These are phyloP conservation scores for Rhyacichthys aspro DNA, from an alignment of 2,797 vertebrate species.

Conservation along the genomic window DNA sequence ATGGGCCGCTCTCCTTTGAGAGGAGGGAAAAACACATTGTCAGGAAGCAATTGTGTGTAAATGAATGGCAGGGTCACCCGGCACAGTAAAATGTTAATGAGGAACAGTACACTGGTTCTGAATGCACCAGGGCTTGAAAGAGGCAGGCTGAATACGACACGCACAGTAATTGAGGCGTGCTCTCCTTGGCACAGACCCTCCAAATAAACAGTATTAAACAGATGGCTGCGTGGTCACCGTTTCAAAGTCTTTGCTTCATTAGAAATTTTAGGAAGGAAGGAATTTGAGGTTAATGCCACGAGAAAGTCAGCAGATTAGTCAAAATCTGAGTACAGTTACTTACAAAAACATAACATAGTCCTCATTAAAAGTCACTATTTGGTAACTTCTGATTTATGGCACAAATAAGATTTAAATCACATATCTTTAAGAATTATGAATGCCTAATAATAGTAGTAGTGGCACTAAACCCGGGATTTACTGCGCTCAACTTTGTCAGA, in stretches of 20 bases:
- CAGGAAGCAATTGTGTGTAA: constrained; percentile 79
- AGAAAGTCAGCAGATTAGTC: too few species aligned
- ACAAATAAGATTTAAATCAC: too few species aligned
- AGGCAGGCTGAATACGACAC: constrained; percentile 38
- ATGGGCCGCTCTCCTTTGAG: constrained; percentile 64
- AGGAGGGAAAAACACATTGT: constrained; percentile 67
- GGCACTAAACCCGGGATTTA: too few species aligned
- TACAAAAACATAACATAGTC: too few species aligned
- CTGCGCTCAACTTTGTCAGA: too few species aligned
- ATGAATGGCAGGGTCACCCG: constrained; percentile 79
- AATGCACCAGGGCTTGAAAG: constrained; percentile 51
- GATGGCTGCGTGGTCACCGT: constrained; percentile 13
- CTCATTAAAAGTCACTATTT: too few species aligned
- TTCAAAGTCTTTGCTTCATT: constrained; percentile 17
- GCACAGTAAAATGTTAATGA: constrained; percentile 78
- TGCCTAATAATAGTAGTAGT: too few species aligned
- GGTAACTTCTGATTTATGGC: too few species aligned
- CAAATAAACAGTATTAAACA: constrained; percentile 47
- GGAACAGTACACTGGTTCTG: constrained; percentile 57
- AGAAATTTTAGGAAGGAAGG: neutral
- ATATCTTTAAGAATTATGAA: too few species aligned
- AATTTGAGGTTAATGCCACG: neutral
- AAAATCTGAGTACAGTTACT: too few species aligned
- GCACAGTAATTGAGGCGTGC: constrained; percentile 46
- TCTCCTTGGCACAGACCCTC: constrained; percentile 10